Evolutionary conservation across 2,888 invertebrate species (phyloP).

Genomic region (Drosophila diplacantha): DNA sequence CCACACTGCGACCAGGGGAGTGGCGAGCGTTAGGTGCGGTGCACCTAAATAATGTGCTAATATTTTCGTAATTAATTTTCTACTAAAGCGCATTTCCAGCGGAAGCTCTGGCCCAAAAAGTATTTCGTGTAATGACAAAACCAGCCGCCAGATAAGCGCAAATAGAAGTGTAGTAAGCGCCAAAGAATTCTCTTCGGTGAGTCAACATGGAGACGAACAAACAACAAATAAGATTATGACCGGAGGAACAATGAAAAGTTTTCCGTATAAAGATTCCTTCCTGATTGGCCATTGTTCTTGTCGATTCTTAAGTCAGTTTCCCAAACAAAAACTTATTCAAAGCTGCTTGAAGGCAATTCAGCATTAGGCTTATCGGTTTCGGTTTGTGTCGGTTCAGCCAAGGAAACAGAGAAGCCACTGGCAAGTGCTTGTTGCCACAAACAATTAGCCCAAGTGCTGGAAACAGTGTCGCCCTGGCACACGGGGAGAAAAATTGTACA

Average conservation of each 20-base stretch:
- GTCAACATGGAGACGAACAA: slow-evolving; percentile 23
- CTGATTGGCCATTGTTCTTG: slow-evolving; percentile 35
- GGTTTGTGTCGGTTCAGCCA: slow-evolving; percentile 17
- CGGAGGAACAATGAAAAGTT: slow-evolving; percentile 14
- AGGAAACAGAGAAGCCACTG: slow-evolving; percentile 22
- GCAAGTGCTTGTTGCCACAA: slow-evolving; percentile 55
- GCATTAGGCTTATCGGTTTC: slow-evolving; percentile 32
- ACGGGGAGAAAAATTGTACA: not conserved
- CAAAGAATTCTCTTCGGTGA: slow-evolving; percentile 19
- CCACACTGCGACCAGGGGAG: slow-evolving; percentile 21
- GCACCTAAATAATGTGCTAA: slow-evolving; percentile 35
- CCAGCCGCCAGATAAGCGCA: slow-evolving; percentile 13
- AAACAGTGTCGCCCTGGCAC: slow-evolving; percentile 24
- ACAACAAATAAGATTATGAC: slow-evolving; percentile 27
- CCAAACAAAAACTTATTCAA: slow-evolving; percentile 28
- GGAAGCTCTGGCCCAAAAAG: slow-evolving; percentile 17
- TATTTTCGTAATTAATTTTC: slow-evolving; percentile 26
- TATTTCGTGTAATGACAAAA: slow-evolving; percentile 12
- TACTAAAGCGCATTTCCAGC: slow-evolving; percentile 8
- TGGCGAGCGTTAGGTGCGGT: slow-evolving; percentile 4
- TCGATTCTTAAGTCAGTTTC: slow-evolving; percentile 9
- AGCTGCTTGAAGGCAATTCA: slow-evolving; percentile 17
- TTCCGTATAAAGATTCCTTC: slow-evolving; percentile 8
- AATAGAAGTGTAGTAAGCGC: slow-evolving; percentile 26
- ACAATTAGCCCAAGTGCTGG: slow-evolving; percentile 65